Evolutionary conservation across 2,797 vertebrate species (phyloP).

Genomic region (Esox masquinongy): DNA sequence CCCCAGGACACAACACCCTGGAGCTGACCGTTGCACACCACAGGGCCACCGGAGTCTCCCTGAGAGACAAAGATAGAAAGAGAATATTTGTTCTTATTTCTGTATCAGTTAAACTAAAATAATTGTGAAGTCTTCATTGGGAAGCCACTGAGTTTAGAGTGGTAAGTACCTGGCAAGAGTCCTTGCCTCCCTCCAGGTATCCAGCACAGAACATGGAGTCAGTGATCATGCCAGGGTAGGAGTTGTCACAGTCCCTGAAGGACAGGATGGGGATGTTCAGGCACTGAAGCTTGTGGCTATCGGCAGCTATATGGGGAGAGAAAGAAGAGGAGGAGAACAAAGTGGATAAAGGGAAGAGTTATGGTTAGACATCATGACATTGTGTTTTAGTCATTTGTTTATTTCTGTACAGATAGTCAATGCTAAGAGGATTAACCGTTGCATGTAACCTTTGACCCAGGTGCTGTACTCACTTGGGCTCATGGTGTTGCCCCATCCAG

Average conservation of each 20-base stretch:
- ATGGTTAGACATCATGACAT: background rate
- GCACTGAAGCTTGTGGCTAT: conserved; percentile 61
- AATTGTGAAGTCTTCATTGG: background rate
- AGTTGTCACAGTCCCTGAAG: conserved; percentile 32
- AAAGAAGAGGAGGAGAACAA: background rate
- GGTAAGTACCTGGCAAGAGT: conserved; percentile 65
- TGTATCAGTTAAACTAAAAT: background rate
- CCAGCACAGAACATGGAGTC: conserved; percentile 59
- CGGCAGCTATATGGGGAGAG: conserved; percentile 33
- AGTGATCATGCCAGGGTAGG: conserved; percentile 51
- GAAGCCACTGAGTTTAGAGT: background rate
- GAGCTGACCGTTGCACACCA: conserved; percentile 74
- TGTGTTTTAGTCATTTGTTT: background rate
- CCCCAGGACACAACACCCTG: conserved; percentile 83
- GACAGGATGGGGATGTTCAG: conserved; percentile 50
- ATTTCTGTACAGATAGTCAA: background rate
- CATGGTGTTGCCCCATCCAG: conserved; percentile 77
- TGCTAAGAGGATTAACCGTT: background rate
- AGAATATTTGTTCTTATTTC: background rate
- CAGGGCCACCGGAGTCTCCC: conserved; percentile 82
- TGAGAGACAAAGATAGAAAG: conserved; percentile 31
- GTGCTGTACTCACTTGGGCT: conserved; percentile 45
- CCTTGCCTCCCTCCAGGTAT: conserved; percentile 70
- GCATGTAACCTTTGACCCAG: conserved; percentile 4
- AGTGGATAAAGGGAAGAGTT: background rate